phyloP scores from a whole-genome alignment of 2,888 invertebrate genomes.

The Lasioglossum zephyrum region DNA sequence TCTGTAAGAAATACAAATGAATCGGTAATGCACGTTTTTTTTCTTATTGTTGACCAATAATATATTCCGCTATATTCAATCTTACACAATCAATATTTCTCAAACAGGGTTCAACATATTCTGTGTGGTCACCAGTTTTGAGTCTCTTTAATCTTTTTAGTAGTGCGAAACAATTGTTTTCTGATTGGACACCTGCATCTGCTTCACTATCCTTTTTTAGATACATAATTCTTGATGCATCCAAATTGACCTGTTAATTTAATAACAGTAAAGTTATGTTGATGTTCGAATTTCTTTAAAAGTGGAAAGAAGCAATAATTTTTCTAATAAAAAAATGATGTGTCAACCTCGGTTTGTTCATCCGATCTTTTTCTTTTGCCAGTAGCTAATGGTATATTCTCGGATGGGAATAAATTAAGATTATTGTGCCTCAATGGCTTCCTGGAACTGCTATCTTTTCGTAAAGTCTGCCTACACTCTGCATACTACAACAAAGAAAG shows the following conservation, averaged over 20 bases:
- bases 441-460: conserved; percentile 88
- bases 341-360: conserved; percentile 61
- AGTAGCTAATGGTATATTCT: conserved; percentile 66
- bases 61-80: background rate
- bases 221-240: conserved; percentile 65
- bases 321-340: conserved; percentile 10
- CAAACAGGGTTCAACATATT: conserved; percentile 1
- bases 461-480: conserved; percentile 87
- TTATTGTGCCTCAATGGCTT: conserved; percentile 87
- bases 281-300: background rate
- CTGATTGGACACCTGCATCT: conserved; percentile 52
- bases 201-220: conserved; percentile 65
- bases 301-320: background rate
- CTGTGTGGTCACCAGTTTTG: conserved; percentile 38
- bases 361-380: conserved; percentile 71
- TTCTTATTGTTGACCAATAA: background rate
- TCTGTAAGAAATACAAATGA: conserved; percentile 35
- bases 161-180: conserved; percentile 61
- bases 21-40: background rate
- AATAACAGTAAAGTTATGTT: conserved; percentile 4
- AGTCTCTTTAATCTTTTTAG: conserved; percentile 58
- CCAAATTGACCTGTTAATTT: conserved; percentile 50
- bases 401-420: conserved; percentile 84
- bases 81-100: conserved; percentile 45
- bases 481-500: conserved; percentile 81